Base-by-base conservation (phyloP, 1,140 invertebrate genomes). In the Hermetia illucens region DNA sequence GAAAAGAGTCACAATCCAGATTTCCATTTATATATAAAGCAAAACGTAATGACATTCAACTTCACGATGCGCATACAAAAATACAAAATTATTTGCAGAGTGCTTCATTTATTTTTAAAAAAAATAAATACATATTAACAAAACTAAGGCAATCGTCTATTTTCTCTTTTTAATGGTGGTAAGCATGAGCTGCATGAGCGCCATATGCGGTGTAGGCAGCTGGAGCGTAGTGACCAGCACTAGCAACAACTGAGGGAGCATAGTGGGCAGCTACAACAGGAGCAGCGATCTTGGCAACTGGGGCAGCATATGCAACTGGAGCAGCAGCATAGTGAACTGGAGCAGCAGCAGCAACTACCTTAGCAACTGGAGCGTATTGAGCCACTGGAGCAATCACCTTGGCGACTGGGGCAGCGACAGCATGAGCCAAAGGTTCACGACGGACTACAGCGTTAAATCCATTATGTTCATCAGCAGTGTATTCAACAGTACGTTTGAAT, bases 361-460 rank as follows among this genome's bases (percentile, higher is more conserved):
- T 15, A 38, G 27, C 19, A 21, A 71, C 4, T 44, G 70, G 59
- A 5, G 68, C 56, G n/a, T n/a, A n/a, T n/a, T n/a, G n/a, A 44
- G 71, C 63, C 45, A 55, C 51, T 13, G 53, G 51, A 5, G 50
- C 48, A 24, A 49, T 48, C 21, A 51, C 45, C 24, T 54, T 51
- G 31, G 50, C 44, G 25, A 50, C 33, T 13, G 48, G 46, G 2
- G 40, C 51, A 25, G 52, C 50, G 13, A 22, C 27, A 13, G 35
- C 39, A 32, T 44, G 46, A 37, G 45, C 44, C 40, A 15, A 22
- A 4, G 48, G 50, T 41, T 51, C 49, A 41, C 48, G 50, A 37
- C 45, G 44, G 9, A 65, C 61, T 9, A 63, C 53, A 12, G 64
- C 64, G 38, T 62, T 61, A 50, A 66, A 66, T 38, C 64, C 65